Conservation (phyloP, 1,140 invertebrate genomes). For the Papilio machaon region DNA sequence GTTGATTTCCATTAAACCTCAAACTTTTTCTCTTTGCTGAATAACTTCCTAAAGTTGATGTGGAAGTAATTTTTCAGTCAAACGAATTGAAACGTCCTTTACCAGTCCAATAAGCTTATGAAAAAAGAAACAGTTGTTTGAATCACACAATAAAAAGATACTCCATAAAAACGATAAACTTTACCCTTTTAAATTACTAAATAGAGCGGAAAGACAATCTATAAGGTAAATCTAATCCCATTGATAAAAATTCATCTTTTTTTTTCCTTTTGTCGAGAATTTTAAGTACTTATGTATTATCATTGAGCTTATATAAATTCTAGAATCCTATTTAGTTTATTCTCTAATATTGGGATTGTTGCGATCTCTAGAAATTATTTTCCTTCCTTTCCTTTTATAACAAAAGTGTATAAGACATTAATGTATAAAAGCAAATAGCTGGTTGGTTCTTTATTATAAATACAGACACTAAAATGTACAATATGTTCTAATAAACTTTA, state of each 20-base stretch:
- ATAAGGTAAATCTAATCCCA: too few relatives aligned
- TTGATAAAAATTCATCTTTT: not conserved
- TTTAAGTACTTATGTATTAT: not conserved
- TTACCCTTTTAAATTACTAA: constrained; percentile 8
- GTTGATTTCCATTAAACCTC: not conserved
- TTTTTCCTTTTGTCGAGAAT: not conserved
- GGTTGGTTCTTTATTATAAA: too few relatives aligned
- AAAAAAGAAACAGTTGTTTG: not conserved
- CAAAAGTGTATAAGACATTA: too few relatives aligned
- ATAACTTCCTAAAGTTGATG: not conserved
- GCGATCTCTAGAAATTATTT: too few relatives aligned
- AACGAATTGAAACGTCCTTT: constrained; percentile 13
- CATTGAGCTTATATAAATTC: too few relatives aligned
- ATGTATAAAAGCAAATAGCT: too few relatives aligned
- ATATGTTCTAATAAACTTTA: too few relatives aligned
- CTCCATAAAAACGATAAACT: not conserved
- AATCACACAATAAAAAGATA: not conserved
- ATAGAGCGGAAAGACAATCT: constrained; percentile 8
- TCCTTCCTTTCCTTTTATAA: too few relatives aligned
- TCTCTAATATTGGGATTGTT: too few relatives aligned
- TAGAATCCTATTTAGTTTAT: too few relatives aligned
- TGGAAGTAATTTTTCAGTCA: not conserved
- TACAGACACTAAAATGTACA: too few relatives aligned
- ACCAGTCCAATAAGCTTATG: not conserved
- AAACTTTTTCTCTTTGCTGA: not conserved